These are phyloP conservation scores for Pyrocephalus nanus DNA, from an alignment of 2,797 vertebrate species.

Conservation along the genomic window DNA sequence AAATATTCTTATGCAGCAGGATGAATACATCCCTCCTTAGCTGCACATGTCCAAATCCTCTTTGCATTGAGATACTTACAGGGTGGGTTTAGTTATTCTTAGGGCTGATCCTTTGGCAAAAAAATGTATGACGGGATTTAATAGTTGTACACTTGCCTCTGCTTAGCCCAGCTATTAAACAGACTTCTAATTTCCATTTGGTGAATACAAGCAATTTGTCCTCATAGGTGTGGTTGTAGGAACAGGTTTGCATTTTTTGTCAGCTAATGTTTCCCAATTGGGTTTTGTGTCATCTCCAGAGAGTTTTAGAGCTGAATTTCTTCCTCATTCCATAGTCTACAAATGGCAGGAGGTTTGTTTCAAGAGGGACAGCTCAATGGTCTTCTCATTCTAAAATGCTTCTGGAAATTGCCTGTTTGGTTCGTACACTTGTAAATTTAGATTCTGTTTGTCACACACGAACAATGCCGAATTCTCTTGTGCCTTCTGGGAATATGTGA, in stretches of 20 bases:
- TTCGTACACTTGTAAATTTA: constrained; percentile 17
- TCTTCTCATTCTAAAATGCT: background rate
- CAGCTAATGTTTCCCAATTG: constrained; percentile 12
- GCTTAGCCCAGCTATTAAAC: constrained; percentile 38
- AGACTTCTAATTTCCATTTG: constrained; percentile 11
- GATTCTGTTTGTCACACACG: background rate
- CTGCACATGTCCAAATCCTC: background rate
- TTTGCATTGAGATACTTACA: background rate
- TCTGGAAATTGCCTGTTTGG: constrained; percentile 34
- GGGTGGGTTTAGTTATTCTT: constrained; percentile 37
- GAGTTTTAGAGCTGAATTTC: constrained; percentile 2
- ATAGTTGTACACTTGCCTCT: background rate
- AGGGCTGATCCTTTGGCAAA: background rate
- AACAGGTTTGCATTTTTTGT: constrained; percentile 27
- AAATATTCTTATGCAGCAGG: constrained; percentile 10
- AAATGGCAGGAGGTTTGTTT: background rate
- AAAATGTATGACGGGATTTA: background rate
- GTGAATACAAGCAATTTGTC: background rate
- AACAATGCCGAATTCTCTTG: background rate
- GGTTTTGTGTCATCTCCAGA: constrained; percentile 6
- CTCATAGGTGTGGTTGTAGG: constrained; percentile 32
- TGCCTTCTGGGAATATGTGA: background rate
- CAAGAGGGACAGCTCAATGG: background rate
- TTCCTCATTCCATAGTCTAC: constrained; percentile 26
- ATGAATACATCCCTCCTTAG: constrained; percentile 7